Conservation (phyloP, 2,113 vertebrate genomes). For the Gracilinanus agilis region DNA sequence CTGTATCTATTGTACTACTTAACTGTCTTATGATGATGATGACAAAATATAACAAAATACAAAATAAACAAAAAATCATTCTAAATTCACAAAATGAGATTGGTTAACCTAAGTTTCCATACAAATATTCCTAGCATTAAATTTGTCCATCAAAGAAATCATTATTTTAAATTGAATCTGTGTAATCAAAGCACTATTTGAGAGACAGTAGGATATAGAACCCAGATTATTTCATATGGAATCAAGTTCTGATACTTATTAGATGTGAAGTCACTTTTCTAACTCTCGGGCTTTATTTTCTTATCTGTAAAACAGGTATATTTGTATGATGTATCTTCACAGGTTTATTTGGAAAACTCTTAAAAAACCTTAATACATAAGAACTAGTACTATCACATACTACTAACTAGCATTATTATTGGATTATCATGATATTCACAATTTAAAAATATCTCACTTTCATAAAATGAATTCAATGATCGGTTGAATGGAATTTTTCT, state of each 20-base stretch:
- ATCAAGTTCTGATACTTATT: not conserved
- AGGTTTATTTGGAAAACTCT: not conserved
- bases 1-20: not conserved
- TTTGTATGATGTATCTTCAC: not conserved
- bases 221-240: not conserved
- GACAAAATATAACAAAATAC: not conserved
- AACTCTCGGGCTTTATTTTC: not conserved
- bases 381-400: not conserved
- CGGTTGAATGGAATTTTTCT: not conserved
- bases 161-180: not conserved
- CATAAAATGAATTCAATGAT: not conserved
- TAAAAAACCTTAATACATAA: not conserved
- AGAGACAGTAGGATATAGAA: not conserved
- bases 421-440: not conserved
- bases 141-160: not conserved
- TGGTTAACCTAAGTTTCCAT: not conserved
- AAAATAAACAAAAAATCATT: not conserved
- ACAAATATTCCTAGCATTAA: not conserved
- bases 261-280: not conserved
- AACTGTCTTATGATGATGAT: not conserved
- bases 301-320: not conserved
- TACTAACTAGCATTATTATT: not conserved
- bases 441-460: not conserved
- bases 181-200: not conserved
- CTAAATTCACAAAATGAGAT: not conserved